Percentiles rank a stretch among this genome's conserved stretches.
Conservation (phyloP, 2,113 vertebrate species). For the Syrmaticus mikado region DNA sequence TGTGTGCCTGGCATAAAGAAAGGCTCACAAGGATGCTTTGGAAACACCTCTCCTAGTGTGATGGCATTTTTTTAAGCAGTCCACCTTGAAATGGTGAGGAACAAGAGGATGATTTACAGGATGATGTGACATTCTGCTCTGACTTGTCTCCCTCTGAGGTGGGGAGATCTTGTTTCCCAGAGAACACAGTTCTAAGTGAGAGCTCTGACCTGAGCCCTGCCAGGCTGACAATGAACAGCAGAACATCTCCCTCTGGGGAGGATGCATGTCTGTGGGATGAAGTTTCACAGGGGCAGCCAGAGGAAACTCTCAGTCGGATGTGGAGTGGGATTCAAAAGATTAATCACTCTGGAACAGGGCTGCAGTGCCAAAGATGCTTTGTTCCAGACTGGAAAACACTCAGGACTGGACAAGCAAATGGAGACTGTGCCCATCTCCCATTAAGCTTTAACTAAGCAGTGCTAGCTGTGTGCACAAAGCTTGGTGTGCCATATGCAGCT, state of each 20-base stretch:
- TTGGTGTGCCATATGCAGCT: not conserved
- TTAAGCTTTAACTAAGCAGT: not conserved
- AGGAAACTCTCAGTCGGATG: not conserved
- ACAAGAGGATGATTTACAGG: accelerated
- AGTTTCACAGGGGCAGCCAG: not conserved
- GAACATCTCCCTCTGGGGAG: not conserved
- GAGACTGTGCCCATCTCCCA: not conserved
- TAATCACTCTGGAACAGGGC: not conserved
- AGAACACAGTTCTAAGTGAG: accelerated
- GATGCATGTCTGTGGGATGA: not conserved
- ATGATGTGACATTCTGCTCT: not conserved
- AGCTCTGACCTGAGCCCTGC: accelerated
- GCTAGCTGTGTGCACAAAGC: not conserved
- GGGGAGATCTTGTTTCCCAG: not conserved
- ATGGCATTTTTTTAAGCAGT: not conserved
- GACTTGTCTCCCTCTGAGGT: not conserved
- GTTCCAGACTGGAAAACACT: not conserved
- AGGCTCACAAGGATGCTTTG: not conserved
- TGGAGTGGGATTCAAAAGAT: not conserved
- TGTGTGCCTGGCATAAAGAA: not conserved
- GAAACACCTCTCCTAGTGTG: not conserved
- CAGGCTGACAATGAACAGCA: not conserved
- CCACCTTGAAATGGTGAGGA: not conserved
- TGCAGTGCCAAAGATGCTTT: not conserved
- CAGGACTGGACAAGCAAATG: not conserved